Evolutionary conservation across 2,888 invertebrate species (phyloP), one percentile per base, ranked within the genome.

Genomic region (Iselma pallidipennis): DNA sequence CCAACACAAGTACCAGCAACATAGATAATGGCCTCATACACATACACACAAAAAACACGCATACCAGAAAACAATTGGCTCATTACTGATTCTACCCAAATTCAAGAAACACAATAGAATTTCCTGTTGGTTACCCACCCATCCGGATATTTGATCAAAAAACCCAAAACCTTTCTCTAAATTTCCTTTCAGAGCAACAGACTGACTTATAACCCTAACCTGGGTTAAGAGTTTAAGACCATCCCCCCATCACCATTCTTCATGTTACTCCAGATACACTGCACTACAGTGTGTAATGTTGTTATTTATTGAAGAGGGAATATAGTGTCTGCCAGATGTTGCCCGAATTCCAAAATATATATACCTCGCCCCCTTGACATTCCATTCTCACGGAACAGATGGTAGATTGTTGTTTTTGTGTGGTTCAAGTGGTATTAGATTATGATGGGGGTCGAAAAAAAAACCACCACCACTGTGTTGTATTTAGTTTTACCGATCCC

Each of bases 251-350:
- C 4, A 19, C 21, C 14, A 28, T 14, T 26, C 51, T n/a, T 51
- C 16, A 28, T 31, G 28, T 28, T 14, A 14, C 28, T 19, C 51
- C 12, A 19, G 26, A 51, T 28, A 31, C 28, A 31, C 51, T 31
- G 26, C 16, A 28, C 29, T 37, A 37, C 53, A 53, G 53, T 33
- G 33, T 53, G 23, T 1, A 48, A 12, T 48, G 48, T 1, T 16
- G 4, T 31, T 12, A n/a, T 19, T 45, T 53, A 31, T 28, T 51
- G 31, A 33, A n/a, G n/a, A n/a, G n/a, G 5, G 31, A 33, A 10
- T 31, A 10, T 10, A 37, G 16, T 37, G 37, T 16, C 37, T 42
- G 45, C 60, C 60, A 60, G 60, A 60, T 60, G 60, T 51, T 51
- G 16, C 59, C 33, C 25, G 56, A 37, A 37, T 37, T 37, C 37